Percentiles rank a stretch among this genome's conserved stretches.
These are phyloP conservation scores for Macropis europaea DNA, from an alignment of 2,888 invertebrate genomes.

Conservation along the genomic window DNA sequence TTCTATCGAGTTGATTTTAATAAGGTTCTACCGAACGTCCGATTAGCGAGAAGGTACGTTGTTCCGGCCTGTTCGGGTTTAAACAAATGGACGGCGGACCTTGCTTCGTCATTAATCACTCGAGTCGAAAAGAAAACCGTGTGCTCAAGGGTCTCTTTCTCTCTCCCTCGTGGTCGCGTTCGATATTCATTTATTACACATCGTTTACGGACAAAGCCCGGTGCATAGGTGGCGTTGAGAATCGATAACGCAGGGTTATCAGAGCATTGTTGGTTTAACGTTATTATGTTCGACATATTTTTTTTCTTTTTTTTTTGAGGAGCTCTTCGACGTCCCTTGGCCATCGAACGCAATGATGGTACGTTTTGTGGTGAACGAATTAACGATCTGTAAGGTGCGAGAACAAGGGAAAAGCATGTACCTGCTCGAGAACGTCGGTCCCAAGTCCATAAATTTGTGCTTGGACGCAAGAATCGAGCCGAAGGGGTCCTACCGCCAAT, in stretches of 20 bases:
- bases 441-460: constrained; percentile 60
- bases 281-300: not conserved
- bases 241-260: constrained; percentile 58
- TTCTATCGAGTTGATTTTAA: constrained; percentile 2
- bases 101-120: constrained; percentile 71
- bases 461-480: constrained; percentile 40
- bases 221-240: constrained; percentile 50
- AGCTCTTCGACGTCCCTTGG: not conserved
- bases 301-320: not conserved
- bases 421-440: constrained; percentile 42
- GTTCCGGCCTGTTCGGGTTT: constrained; percentile 40
- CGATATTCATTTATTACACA: constrained; percentile 68
- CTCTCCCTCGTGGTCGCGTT: constrained; percentile 28
- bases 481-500: constrained; percentile 42
- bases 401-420: constrained; percentile 40
- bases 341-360: constrained; percentile 8
- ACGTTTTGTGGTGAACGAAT: not conserved
- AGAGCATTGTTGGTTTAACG: constrained; percentile 43
- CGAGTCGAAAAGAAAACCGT: constrained; percentile 43
- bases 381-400: constrained; percentile 40
- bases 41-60: constrained; percentile 31
- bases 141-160: no score
- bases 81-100: constrained; percentile 62
- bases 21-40: constrained; percentile 26
- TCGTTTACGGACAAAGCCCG: constrained; percentile 65